Conservation (phyloP, 1,140 invertebrate species). For the Temnothorax longispinosus region DNA sequence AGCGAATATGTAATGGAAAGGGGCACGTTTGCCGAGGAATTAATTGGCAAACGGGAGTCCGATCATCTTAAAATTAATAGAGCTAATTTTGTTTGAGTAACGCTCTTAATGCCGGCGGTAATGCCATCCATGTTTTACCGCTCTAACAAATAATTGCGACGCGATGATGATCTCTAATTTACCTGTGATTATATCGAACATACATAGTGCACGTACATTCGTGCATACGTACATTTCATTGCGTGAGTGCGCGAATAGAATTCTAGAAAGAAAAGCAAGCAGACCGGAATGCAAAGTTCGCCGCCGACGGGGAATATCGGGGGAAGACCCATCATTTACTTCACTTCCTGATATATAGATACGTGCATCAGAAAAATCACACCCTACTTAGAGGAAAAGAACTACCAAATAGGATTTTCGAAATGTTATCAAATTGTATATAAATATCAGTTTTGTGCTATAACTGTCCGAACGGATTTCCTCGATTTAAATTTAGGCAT, state of each 20-base stretch:
- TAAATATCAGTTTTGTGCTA: not conserved
- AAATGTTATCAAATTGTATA: not conserved
- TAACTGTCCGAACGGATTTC: not conserved
- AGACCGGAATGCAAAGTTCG: constrained; percentile 26
- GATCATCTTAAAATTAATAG: constrained; percentile 41
- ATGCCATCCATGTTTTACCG: constrained; percentile 36
- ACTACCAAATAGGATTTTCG: not conserved
- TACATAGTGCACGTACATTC: not conserved
- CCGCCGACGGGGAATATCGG: constrained; percentile 34
- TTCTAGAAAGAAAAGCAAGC: constrained; percentile 23
- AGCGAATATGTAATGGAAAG: not conserved
- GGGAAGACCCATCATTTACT: constrained; percentile 15
- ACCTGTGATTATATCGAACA: constrained; percentile 40
- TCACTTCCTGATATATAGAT: constrained; percentile 6
- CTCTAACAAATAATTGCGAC: constrained; percentile 41
- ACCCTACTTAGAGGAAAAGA: not conserved
- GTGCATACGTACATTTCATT: constrained; percentile 22
- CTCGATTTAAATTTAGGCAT: not conserved
- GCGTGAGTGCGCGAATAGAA: constrained; percentile 37
- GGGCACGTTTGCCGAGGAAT: not conserved
- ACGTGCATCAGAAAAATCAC: not conserved
- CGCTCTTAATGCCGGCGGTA: constrained; percentile 9
- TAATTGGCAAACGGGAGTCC: not conserved
- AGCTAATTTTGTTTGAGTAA: constrained; percentile 48
- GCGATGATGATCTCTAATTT: constrained; percentile 53